These are phyloP conservation scores for Engystomops pustulosus DNA, from an alignment of 2,113 vertebrate species.

Conservation along the genomic window DNA sequence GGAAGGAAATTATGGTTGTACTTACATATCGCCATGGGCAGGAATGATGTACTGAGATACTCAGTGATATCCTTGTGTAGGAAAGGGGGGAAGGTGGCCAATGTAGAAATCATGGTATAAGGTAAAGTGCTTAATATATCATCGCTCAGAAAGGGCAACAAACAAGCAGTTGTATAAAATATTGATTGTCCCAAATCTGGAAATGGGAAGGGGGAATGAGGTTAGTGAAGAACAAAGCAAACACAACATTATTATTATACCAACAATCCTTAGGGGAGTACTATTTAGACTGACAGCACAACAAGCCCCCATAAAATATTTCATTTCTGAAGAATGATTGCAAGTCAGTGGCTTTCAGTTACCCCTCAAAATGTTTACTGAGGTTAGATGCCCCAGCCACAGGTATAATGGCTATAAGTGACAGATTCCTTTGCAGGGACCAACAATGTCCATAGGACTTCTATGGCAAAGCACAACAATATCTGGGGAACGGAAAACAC, in stretches of 20 bases:
- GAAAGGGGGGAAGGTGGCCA: conserved; percentile 98
- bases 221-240: not conserved
- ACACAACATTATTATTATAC: not conserved
- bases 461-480: not conserved
- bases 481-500: no score
- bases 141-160: conserved; percentile 97
- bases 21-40: conserved; percentile 99
- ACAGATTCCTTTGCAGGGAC: not conserved
- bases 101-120: conserved; percentile 99
- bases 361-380: no score
- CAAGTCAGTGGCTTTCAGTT: no score
- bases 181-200: conserved; percentile 99
- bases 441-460: not conserved
- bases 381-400: no score
- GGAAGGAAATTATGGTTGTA: conserved; percentile 63
- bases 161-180: conserved; percentile 99
- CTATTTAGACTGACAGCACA: no score
- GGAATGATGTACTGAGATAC: conserved; percentile 98
- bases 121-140: conserved; percentile 99
- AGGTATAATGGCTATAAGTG: no score
- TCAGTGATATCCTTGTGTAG: conserved; percentile 99
- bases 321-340: no score
- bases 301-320: no score
- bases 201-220: conserved; percentile 69
- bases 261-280: no score